A percentile compares a stretch with the other conserved stretches of the same genome.
phyloP scores from a whole-genome alignment of 2,888 invertebrate genomes.

The Xanthia icteritia region DNA sequence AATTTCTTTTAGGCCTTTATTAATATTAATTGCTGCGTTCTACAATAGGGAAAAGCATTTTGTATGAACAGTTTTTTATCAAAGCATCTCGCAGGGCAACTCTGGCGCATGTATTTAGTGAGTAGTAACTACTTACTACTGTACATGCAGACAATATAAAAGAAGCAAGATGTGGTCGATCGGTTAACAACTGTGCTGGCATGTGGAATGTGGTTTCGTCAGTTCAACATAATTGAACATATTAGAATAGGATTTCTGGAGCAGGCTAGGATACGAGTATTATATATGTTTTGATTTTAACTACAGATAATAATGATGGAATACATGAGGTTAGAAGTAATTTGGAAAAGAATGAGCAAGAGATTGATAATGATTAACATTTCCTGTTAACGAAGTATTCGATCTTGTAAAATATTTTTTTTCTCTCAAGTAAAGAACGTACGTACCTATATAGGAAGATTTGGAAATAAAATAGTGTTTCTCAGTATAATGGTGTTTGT shows the following conservation, averaged over 20 bases:
- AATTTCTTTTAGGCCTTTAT: neutral
- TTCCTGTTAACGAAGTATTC: neutral
- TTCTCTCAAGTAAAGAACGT: no score
- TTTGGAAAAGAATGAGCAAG: neutral
- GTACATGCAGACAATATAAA: constrained; percentile 67
- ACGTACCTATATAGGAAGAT: neutral
- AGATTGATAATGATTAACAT: constrained; percentile 3
- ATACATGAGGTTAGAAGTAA: neutral
- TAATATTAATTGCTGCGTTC: neutral
- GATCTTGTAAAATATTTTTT: neutral
- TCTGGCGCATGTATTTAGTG: constrained; percentile 66
- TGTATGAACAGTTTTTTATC: constrained; percentile 30
- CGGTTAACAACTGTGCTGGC: constrained; percentile 73
- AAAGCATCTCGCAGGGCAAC: constrained; percentile 42
- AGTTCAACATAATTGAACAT: constrained; percentile 74
- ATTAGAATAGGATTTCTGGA: constrained; percentile 66
- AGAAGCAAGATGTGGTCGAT: constrained; percentile 61
- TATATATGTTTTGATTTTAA: neutral
- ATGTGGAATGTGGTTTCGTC: constrained; percentile 83
- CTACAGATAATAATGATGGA: neutral
- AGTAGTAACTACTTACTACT: constrained; percentile 60
- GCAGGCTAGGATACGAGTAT: neutral
- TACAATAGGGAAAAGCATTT: constrained; percentile 14
- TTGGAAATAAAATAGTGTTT: constrained; percentile 7
- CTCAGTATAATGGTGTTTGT: neutral